A percentile compares a stretch with the other conserved stretches of the same genome.
These are phyloP conservation scores for Parauchenoglanis punctatus DNA, from an alignment of 2,797 vertebrate species.

Conservation along the genomic window DNA sequence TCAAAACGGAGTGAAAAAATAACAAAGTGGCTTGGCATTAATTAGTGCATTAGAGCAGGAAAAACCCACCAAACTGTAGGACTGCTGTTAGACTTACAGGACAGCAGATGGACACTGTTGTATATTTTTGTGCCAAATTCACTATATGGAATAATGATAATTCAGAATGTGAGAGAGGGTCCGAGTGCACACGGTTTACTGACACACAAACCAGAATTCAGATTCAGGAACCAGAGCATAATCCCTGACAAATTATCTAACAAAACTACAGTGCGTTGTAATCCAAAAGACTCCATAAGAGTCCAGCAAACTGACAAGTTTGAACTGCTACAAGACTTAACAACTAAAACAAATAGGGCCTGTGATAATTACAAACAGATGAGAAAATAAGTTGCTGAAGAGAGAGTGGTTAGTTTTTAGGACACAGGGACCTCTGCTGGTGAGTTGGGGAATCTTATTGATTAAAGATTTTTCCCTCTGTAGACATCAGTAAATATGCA, in stretches of 20 bases:
- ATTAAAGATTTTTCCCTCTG: background rate
- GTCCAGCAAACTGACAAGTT: background rate
- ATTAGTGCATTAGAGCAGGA: background rate
- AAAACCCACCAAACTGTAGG: background rate
- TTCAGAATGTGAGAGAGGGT: background rate
- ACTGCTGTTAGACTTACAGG: background rate
- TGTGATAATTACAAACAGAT: slow-evolving; percentile 23
- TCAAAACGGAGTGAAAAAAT: background rate
- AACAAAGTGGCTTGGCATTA: background rate
- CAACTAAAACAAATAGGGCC: background rate
- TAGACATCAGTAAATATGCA: too few relatives aligned
- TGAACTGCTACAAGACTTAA: background rate
- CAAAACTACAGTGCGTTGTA: background rate
- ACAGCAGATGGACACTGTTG: background rate
- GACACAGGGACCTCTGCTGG: slow-evolving; percentile 15
- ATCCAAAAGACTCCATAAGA: background rate
- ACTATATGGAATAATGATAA: background rate
- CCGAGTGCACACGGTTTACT: background rate
- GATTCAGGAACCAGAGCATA: background rate
- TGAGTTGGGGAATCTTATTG: background rate
- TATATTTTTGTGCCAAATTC: background rate
- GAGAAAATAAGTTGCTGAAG: background rate
- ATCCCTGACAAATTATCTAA: background rate
- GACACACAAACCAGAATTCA: background rate
- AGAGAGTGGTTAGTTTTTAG: background rate